These are phyloP conservation scores for Pipistrellus kuhlii DNA, from an alignment of 2,797 vertebrate genomes.

Conservation along the genomic window DNA sequence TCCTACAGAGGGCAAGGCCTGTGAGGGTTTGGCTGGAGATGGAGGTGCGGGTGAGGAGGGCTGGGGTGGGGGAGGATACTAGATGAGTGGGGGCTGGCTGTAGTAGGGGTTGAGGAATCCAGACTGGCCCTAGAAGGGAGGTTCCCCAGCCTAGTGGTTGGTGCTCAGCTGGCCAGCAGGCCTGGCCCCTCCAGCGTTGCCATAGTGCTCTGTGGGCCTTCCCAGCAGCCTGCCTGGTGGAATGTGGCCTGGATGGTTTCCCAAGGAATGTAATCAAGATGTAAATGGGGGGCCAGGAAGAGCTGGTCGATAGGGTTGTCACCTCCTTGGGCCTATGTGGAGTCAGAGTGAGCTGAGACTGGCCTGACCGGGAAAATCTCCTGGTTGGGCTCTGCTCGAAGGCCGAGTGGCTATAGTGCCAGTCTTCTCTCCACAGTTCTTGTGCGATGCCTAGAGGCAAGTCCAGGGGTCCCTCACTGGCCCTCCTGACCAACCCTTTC, in stretches of 20 bases:
- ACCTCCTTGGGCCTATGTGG: conserved; percentile 74
- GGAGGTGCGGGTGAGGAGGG: neutral
- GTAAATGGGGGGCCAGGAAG: conserved; percentile 76
- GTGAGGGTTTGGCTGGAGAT: neutral
- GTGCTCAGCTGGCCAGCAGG: conserved; percentile 28
- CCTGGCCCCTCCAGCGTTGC: conserved; percentile 67
- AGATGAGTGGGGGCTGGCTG: neutral
- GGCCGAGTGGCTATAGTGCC: conserved; percentile 52
- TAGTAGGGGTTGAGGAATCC: conserved; percentile 53
- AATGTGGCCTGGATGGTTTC: conserved; percentile 80
- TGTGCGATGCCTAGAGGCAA: conserved; percentile 30
- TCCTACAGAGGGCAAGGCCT: neutral
- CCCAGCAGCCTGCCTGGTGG: conserved; percentile 76
- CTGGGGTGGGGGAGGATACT: neutral
- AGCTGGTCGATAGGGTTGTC: conserved; percentile 80
- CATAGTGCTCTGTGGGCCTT: conserved; percentile 81
- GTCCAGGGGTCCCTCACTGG: neutral
- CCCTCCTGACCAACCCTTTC: neutral
- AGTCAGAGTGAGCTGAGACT: conserved; percentile 38
- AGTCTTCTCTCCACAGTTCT: conserved; percentile 14
- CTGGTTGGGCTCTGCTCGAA: conserved; percentile 78
- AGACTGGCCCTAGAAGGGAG: conserved; percentile 54
- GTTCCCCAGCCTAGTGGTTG: conserved; percentile 18
- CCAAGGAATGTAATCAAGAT: conserved; percentile 84
- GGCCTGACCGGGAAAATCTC: conserved; percentile 79